Evolutionary conservation across 1,140 invertebrate genomes (phyloP).

Genomic region (Cheumatopsyche charites): DNA sequence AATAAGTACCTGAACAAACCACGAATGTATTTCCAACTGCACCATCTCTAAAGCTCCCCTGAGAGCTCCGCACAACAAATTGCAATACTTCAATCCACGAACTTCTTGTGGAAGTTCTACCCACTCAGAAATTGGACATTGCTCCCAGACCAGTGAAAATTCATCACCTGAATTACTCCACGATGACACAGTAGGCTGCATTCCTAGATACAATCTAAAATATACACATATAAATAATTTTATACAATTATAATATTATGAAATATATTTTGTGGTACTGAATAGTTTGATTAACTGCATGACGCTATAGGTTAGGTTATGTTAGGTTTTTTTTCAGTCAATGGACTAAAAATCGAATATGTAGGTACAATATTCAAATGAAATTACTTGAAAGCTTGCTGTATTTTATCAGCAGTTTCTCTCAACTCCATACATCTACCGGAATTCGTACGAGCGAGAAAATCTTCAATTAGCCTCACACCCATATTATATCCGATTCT

Average conservation of each 20-base stretch:
- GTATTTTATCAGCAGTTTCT: conserved; percentile 97
- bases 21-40: conserved; percentile 77
- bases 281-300: too few species aligned
- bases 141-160: conserved; percentile 94
- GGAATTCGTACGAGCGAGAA: conserved; percentile 88
- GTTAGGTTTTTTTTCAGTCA: too few species aligned
- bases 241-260: too few species aligned
- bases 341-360: too few species aligned
- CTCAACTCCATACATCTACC: conserved; percentile 93
- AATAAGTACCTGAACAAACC: conserved; percentile 79
- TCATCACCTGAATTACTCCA: conserved; percentile 95
- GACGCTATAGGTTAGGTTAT: too few species aligned
- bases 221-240: conserved; percentile 57
- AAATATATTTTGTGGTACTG: too few species aligned
- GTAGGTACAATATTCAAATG: not conserved
- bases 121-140: conserved; percentile 97
- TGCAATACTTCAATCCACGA: conserved; percentile 88
- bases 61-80: conserved; percentile 91
- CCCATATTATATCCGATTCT: conserved; percentile 98
- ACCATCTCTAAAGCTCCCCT: conserved; percentile 98
- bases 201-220: conserved; percentile 85
- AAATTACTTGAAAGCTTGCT: conserved; percentile 64
- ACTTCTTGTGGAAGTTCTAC: conserved; percentile 96
- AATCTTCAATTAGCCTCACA: conserved; percentile 96
- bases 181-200: conserved; percentile 88